Conservation (phyloP, 2,888 invertebrate genomes). For the Luperina nickerlii region DNA sequence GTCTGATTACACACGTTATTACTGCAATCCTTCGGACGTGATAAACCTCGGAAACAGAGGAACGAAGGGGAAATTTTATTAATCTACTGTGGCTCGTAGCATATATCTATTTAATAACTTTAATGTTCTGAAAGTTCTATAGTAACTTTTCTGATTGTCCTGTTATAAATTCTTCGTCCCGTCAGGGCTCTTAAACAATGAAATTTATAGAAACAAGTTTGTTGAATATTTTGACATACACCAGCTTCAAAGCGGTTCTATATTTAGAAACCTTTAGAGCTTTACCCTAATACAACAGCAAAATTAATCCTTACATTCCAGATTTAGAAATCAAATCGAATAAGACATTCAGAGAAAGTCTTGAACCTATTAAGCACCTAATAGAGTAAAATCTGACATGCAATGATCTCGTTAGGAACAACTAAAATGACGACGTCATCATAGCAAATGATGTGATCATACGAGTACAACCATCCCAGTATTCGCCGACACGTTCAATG, state of each 20-base stretch:
- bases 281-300: neutral
- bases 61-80: constrained; percentile 28
- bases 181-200: neutral
- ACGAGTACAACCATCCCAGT: constrained; percentile 61
- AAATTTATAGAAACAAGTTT: neutral
- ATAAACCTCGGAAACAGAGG: constrained; percentile 63
- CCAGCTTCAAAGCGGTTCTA: neutral
- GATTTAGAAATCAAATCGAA: constrained; percentile 14
- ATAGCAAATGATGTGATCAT: constrained; percentile 72
- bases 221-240: neutral
- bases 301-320: neutral
- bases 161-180: neutral
- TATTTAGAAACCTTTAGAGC: neutral
- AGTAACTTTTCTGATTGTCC: constrained; percentile 5
- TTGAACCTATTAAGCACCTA: constrained; percentile 14
- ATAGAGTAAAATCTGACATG: constrained; percentile 10
- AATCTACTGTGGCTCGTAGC: constrained; percentile 18
- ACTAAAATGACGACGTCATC: constrained; percentile 69
- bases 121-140: neutral
- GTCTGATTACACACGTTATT: constrained; percentile 62
- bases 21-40: constrained; percentile 66
- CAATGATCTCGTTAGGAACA: constrained; percentile 40
- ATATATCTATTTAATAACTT: neutral
- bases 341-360: constrained; percentile 9
- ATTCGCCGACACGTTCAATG: constrained; percentile 51